phyloP scores from a whole-genome alignment of 1,140 invertebrate genomes.

The Reticulitermes speratus region DNA sequence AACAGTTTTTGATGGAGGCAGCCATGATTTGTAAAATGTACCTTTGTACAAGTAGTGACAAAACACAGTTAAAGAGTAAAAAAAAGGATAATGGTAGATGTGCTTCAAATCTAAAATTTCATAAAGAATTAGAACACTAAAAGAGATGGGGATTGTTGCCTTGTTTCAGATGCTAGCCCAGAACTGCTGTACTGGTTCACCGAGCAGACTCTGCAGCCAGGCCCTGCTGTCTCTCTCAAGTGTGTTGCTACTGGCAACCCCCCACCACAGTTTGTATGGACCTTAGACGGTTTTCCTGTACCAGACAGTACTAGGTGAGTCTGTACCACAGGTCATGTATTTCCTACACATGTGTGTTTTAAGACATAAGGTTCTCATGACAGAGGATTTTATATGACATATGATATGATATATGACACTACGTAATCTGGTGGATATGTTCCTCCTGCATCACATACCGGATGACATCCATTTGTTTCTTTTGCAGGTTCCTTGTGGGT shows the following conservation, averaged over 20 bases:
- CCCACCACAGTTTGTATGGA: slow-evolving; percentile 85
- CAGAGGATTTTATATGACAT: no score
- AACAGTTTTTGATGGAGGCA: no score
- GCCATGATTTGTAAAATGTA: no score
- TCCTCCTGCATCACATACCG: no score
- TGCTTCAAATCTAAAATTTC: no score
- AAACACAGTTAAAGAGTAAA: no score
- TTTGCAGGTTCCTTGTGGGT: slow-evolving; percentile 75
- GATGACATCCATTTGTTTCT: not conserved
- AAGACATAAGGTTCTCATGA: not conserved
- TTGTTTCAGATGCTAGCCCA: slow-evolving; percentile 70
- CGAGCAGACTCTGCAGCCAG: slow-evolving; percentile 85
- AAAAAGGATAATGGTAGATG: no score
- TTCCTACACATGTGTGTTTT: not conserved
- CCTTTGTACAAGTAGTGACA: no score
- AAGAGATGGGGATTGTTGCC: no score
- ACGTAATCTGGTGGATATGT: no score
- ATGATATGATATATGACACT: no score
- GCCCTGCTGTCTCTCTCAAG: slow-evolving; percentile 83
- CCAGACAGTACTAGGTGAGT: slow-evolving; percentile 61
- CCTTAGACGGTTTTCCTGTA: slow-evolving; percentile 81
- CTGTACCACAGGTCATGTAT: not conserved
- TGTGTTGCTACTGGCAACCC: slow-evolving; percentile 90
- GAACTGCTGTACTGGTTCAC: slow-evolving; percentile 86
- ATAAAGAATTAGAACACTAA: no score